phyloP scores from a whole-genome alignment of 2,888 invertebrate genomes.

The Plagodis dolabraria region DNA sequence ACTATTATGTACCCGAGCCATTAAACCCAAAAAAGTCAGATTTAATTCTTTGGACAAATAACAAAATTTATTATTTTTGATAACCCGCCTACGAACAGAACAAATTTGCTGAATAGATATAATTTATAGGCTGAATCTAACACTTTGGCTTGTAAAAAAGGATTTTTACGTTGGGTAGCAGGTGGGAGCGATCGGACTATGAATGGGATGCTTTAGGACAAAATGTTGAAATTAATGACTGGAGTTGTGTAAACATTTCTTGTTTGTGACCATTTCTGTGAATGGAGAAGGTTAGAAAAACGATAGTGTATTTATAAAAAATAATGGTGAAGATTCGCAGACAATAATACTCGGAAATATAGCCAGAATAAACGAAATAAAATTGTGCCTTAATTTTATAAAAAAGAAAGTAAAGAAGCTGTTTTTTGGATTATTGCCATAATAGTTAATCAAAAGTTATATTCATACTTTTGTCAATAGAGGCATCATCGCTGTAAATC shows the following conservation, averaged over 20 bases:
- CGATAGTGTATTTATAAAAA: too few relatives aligned
- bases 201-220: conserved; percentile 43
- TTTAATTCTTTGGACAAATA: conserved; percentile 55
- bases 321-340: too few relatives aligned
- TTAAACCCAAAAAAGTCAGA: conserved; percentile 39
- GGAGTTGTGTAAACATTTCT: conserved; percentile 68
- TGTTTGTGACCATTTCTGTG: conserved; percentile 53
- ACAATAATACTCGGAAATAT: too few relatives aligned
- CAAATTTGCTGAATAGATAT: conserved; percentile 74
- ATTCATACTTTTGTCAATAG: too few relatives aligned
- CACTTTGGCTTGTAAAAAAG: conserved; percentile 49
- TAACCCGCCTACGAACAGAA: conserved; percentile 76
- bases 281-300: conserved; percentile 11
- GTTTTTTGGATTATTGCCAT: too few relatives aligned
- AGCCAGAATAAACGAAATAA: too few relatives aligned
- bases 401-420: too few relatives aligned
- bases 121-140: conserved; percentile 72
- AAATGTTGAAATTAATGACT: conserved; percentile 64
- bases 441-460: too few relatives aligned
- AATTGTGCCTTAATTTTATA: too few relatives aligned
- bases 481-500: too few relatives aligned
- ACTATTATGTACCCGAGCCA: conserved; percentile 34
- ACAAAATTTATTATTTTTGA: conserved; percentile 47
- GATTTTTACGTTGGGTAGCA: conserved; percentile 33
- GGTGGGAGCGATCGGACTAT: conserved; percentile 32